Percentiles rank a stretch among this genome's conserved stretches.
phyloP scores from a whole-genome alignment of 2,888 invertebrate species.

The Thecophora atra region DNA sequence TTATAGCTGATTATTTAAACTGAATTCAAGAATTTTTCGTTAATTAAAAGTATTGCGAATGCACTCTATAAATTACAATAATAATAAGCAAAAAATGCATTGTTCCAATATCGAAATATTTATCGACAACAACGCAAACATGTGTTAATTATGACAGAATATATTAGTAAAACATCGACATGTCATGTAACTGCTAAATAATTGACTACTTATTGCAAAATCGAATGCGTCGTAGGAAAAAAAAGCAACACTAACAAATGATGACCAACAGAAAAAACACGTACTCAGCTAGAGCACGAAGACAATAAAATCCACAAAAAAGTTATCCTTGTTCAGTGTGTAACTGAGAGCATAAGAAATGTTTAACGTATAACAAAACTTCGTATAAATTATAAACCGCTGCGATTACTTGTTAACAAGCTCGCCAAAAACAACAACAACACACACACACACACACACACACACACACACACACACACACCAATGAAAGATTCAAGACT shows the following conservation, averaged over 20 bases:
- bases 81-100: background rate
- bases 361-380: slow-evolving; percentile 27
- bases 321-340: background rate
- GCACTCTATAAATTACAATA: background rate
- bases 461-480: slow-evolving; percentile 31
- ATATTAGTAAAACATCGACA: slow-evolving; percentile 13
- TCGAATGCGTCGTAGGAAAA: background rate
- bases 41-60: background rate
- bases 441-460: slow-evolving; percentile 35
- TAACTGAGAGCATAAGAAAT: background rate
- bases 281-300: background rate
- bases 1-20: background rate
- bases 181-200: background rate
- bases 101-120: background rate
- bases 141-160: slow-evolving; percentile 29
- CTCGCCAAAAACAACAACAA: slow-evolving; percentile 34
- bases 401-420: slow-evolving; percentile 48
- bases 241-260: slow-evolving; percentile 3
- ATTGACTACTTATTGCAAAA: slow-evolving; percentile 10
- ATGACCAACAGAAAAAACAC: background rate
- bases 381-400: slow-evolving; percentile 38
- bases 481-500: no score
- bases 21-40: slow-evolving; percentile 8
- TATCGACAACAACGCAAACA: background rate
- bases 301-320: background rate